Base-by-base conservation (phyloP, 2,797 vertebrate species). In the Molossus molossus region DNA sequence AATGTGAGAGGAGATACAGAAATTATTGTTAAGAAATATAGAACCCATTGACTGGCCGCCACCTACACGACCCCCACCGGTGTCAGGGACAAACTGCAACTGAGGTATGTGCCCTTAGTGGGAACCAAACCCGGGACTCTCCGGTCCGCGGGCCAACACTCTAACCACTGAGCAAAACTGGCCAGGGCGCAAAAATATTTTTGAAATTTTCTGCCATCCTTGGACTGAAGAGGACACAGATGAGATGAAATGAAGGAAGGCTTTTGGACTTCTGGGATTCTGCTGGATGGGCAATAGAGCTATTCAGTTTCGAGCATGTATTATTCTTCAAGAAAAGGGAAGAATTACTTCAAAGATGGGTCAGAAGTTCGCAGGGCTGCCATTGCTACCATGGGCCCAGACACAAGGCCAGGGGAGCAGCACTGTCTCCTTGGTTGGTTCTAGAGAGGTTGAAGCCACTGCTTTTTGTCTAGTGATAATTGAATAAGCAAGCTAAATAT, bases 401-500 rank as follows among this genome's bases (percentile, higher is more conserved):
- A 18, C 8, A 70, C 21, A 29, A n/a, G 18, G 25, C 12, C n/a
- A 7, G 20, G 60, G 11, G 45, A 50, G 14, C 45, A 29, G 21
- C 14, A 6, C 20, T 65, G 1, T 70, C 25, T 53, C 21, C n/a
- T 90, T 20, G 10, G 1, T 48, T 88, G 79, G 25, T 75, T 84
- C 29, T 65, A 64, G 33, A 67, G 45, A 69, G 8, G 23, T 37
- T 45, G 10, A 87, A 12, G 65, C 57, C 65, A 75, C 23, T n/a
- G 25, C 21, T 84, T 91, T 85, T 85, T 25, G 3, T 37, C 53
- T 37, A 62, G 48, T 67, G n/a, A 73, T 83, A 83, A 8, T 55
- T 93, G 13, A 80, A 60, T 67, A 37, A 53, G 89, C 73, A 89
- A 82, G 18, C 53, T 88, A 85, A 89, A 48, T 65, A 82, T 20